Conservation (phyloP, 2,113 vertebrate species). For the Carettochelys insculpta region DNA sequence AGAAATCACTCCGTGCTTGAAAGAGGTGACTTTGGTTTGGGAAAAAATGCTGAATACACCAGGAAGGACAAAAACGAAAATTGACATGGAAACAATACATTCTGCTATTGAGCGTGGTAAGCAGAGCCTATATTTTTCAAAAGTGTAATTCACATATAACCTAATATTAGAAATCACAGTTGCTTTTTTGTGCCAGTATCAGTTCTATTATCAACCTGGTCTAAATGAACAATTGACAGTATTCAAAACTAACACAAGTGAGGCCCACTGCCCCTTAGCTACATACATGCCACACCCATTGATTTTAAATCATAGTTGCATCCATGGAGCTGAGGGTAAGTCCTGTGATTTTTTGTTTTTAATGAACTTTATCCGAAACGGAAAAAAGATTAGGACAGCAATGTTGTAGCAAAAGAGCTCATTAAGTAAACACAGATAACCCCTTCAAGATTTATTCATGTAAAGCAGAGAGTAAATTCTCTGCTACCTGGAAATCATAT, state of each 20-base stretch:
- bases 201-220: neutral
- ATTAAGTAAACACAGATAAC: neutral
- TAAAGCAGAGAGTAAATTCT: neutral
- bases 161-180: neutral
- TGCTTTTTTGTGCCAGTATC: neutral
- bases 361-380: neutral
- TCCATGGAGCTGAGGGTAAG: neutral
- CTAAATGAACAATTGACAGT: neutral
- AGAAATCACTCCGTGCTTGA: constrained; percentile 96
- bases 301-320: neutral
- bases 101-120: constrained; percentile 91
- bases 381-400: neutral
- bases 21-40: constrained; percentile 94
- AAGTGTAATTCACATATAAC: neutral
- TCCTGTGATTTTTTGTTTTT: neutral
- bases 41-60: constrained; percentile 92
- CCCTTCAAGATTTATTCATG: neutral
- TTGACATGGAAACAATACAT: constrained; percentile 90
- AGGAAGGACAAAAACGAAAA: constrained; percentile 89
- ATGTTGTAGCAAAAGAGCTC: neutral
- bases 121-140: neutral
- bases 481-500: neutral
- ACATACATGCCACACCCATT: fast-evolving
- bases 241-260: neutral
- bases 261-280: fast-evolving